Evolutionary conservation across 2,113 vertebrate genomes (phyloP).

Genomic region (Leptobrachium ailaonicum): DNA sequence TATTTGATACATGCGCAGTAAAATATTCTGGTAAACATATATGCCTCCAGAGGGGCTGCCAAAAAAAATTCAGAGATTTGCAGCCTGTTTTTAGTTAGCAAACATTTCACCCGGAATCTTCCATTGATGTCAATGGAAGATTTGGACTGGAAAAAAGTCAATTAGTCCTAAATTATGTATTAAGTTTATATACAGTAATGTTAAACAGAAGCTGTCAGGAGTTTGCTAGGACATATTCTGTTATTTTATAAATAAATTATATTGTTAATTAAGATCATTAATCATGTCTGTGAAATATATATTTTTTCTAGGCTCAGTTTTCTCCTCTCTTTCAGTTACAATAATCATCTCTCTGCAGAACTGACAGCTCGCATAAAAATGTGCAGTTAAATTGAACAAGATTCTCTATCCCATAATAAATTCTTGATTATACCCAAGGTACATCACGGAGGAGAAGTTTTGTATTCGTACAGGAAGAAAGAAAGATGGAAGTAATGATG

Average conservation of each 20-base stretch:
- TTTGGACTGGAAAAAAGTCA: background rate
- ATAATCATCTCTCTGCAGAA: background rate
- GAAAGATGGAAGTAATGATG: too few species aligned
- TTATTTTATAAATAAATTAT: constrained; percentile 4
- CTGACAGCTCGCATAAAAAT: background rate
- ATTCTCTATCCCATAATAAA: background rate
- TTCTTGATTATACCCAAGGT: background rate
- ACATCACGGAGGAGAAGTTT: background rate
- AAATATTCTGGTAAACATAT: too few species aligned
- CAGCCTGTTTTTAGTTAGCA: too few species aligned
- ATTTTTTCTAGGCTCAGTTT: background rate
- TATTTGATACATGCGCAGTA: too few species aligned
- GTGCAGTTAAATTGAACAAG: background rate
- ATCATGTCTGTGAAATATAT: background rate
- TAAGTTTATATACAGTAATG: background rate
- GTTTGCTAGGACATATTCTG: background rate
- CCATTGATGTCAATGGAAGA: background rate
- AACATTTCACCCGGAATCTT: too few species aligned
- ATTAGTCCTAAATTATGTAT: background rate
- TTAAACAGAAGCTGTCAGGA: background rate
- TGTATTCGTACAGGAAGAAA: too few species aligned
- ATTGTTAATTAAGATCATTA: constrained; percentile 6
- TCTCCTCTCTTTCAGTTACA: background rate
- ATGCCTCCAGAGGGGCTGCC: too few species aligned
- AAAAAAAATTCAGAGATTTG: too few species aligned